Base-by-base conservation (phyloP, 2,888 invertebrate species). In the Gastrophysa polygoni region DNA sequence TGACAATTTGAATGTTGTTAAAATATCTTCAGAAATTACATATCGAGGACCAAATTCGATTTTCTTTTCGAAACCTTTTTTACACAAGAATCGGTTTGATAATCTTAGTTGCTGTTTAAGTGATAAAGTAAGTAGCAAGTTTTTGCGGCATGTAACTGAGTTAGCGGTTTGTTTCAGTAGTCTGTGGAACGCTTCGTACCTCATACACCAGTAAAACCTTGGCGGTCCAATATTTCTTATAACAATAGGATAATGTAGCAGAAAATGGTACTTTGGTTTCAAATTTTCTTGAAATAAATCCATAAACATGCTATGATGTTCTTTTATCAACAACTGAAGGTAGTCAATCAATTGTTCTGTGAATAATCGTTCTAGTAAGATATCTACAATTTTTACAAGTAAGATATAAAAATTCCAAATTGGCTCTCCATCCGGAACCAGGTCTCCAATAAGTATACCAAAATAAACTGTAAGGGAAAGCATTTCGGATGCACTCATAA, bases 401-500 rank as follows among this genome's bases (percentile, higher is more conserved):
- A 24, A 24, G 24, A 24, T 24, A 52, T 52, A 52, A 52, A 52
- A 52, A 17, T 38, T 16, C 52, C 52, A 52, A 52, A 17, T 10
- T 6, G 8, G 2, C n/a, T 55, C 29, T 14, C 14, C 21, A 38
- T 57, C 48, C 11, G 57, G 59, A 21, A 67, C 44, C 29, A 64
- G 43, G 47, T 66, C 66, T 28, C 63, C 64, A 29, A 66, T 52
- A 10, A 66, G 43, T 17, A 64, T 28, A 32, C 57, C 48, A 55
- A 66, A 61, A 47, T 61, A 64, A 28, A 44, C 34, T 17, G 47
- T 47, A 16, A 66, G 4, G 10, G 58, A 8, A 14, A 64, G 10
- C 64, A 66, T 64, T 59, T 64, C 67, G n/a, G 60, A 63, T 17
- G 67, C 63, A 29, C 48, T 44, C 57, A 59, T 57, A 4, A 47